Conservation (phyloP, 2,113 vertebrate genomes). For the Aphyosemion australe region DNA sequence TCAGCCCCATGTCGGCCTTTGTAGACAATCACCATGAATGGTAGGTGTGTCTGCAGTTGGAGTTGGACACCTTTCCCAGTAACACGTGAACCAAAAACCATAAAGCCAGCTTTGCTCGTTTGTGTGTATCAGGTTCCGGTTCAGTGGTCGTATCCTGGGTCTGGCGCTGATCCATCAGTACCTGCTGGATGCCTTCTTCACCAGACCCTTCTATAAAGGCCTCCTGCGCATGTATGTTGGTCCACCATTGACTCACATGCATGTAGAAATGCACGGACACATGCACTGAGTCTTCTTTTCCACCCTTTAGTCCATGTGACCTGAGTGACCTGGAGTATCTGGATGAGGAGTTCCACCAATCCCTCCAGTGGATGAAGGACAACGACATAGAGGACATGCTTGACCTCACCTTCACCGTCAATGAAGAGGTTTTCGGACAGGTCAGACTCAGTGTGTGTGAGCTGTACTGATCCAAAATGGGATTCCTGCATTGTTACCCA, state of each 20-base stretch:
- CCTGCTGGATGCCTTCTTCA: constrained; percentile 98
- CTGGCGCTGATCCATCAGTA: constrained; percentile 98
- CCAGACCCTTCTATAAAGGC: constrained; percentile 98
- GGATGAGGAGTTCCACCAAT: constrained; percentile 99
- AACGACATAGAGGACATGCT: constrained; percentile 98
- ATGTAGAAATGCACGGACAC: neutral
- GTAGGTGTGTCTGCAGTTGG: constrained; percentile 72
- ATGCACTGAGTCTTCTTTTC: neutral
- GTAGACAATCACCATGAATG: constrained; percentile 99
- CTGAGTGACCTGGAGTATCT: constrained; percentile 98
- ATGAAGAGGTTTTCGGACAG: constrained; percentile 99
- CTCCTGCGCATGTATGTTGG: constrained; percentile 92
- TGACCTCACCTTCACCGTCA: constrained; percentile 98
- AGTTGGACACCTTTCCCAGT: too few species aligned
- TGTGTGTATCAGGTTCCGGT: constrained; percentile 88
- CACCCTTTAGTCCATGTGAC: constrained; percentile 88
- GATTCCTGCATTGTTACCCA: too few species aligned
- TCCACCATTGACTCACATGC: neutral
- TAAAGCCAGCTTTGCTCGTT: neutral
- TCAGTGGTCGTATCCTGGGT: constrained; percentile 96
- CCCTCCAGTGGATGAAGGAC: constrained; percentile 99
- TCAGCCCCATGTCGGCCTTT: constrained; percentile 99
- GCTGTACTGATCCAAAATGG: too few species aligned
- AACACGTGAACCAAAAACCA: neutral
- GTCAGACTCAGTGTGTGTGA: constrained; percentile 58